A percentile compares a stretch with the other conserved stretches of the same genome.
Evolutionary conservation across 2,888 invertebrate genomes (phyloP).

Genomic region (Phortica magna): DNA sequence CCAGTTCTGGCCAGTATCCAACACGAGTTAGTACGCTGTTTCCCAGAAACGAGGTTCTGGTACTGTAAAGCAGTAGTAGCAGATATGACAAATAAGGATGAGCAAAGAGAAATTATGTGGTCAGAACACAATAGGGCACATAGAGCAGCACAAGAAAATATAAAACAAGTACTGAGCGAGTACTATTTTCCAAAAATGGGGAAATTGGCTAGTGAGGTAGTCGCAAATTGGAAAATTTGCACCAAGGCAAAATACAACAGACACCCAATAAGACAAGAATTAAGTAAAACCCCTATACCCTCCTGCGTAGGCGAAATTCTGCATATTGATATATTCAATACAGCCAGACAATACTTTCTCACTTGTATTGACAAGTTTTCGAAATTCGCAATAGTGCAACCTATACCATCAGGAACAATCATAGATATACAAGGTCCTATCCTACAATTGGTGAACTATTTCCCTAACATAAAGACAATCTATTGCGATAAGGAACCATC

Average conservation of each 20-base stretch:
- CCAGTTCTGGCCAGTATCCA: background rate
- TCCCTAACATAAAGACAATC: constrained; percentile 39
- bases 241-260: constrained; percentile 34
- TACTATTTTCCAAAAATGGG: constrained; percentile 42
- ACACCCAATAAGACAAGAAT: constrained; percentile 1
- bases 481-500: constrained; percentile 45
- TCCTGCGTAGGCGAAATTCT: constrained; percentile 30
- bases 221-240: constrained; percentile 41
- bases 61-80: constrained; percentile 18
- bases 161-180: constrained; percentile 32
- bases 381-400: constrained; percentile 11
- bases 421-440: constrained; percentile 10
- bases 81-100: constrained; percentile 34
- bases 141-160: constrained; percentile 34
- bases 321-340: constrained; percentile 36
- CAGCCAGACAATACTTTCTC: constrained; percentile 28
- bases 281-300: constrained; percentile 31
- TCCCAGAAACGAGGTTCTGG: constrained; percentile 8
- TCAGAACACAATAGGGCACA: constrained; percentile 39
- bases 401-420: constrained; percentile 25
- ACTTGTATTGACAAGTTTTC: constrained; percentile 27
- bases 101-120: constrained; percentile 35
- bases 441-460: constrained; percentile 39
- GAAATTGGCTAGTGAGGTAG: constrained; percentile 31
- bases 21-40: constrained; percentile 7